A percentile compares a stretch with the other conserved stretches of the same genome.
Conservation (phyloP, 2,888 invertebrate genomes). For the Eupithecia insigniata region DNA sequence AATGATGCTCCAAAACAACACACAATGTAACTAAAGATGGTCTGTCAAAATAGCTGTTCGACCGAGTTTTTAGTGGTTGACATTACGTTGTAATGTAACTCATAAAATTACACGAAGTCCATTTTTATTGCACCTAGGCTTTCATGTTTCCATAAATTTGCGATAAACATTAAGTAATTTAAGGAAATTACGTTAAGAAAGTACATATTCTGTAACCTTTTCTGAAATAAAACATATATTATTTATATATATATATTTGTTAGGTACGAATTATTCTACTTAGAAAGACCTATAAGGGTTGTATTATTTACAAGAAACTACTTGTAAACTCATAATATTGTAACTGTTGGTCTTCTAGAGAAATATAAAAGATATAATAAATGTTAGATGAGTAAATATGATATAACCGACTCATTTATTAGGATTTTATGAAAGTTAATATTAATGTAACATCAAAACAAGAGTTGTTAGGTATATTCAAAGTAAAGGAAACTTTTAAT, state of each 20-base stretch:
- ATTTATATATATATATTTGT: too few relatives aligned
- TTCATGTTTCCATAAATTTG: not conserved
- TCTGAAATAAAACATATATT: too few relatives aligned
- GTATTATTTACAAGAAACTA: too few relatives aligned
- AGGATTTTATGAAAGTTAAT: conserved; percentile 8
- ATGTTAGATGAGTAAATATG: not conserved
- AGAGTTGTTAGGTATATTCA: conserved; percentile 9
- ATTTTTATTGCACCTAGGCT: too few relatives aligned
- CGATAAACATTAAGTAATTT: too few relatives aligned
- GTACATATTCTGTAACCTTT: too few relatives aligned
- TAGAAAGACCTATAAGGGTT: too few relatives aligned
- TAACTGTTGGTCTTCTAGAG: not conserved
- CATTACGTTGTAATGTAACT: not conserved
- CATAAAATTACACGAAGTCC: not conserved
- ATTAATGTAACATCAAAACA: conserved; percentile 24
- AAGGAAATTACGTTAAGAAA: too few relatives aligned
- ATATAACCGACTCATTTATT: not conserved
- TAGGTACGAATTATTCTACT: not conserved
- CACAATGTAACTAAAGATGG: not conserved
- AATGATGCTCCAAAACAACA: not conserved
- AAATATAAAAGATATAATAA: not conserved
- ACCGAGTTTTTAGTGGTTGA: too few relatives aligned
- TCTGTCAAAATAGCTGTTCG: not conserved
- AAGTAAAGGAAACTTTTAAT: conserved; percentile 50
- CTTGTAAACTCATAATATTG: not conserved